phyloP scores from a whole-genome alignment of 1,140 invertebrate species.

The Littorina saxatilis region DNA sequence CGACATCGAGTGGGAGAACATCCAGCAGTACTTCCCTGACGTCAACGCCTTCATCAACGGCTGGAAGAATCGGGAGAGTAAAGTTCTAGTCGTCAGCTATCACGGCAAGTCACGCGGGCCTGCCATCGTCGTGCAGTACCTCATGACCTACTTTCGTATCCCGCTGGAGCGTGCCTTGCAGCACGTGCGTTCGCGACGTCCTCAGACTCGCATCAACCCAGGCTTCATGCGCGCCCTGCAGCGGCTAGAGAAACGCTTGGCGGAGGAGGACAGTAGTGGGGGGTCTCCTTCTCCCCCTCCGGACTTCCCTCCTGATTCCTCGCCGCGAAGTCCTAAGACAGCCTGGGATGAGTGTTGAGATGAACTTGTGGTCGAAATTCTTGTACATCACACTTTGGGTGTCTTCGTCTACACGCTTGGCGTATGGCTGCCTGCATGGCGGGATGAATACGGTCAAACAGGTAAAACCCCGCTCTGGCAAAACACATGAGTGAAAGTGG shows the following conservation, averaged over 20 bases:
- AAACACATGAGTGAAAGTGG: too few relatives aligned
- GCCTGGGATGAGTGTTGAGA: constrained; percentile 21
- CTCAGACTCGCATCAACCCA: constrained; percentile 60
- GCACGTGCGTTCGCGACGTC: constrained; percentile 60
- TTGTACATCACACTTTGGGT: background rate
- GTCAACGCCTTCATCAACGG: constrained; percentile 71
- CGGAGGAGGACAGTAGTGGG: background rate
- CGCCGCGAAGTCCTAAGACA: background rate
- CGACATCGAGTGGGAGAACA: constrained; percentile 63
- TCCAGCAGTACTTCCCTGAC: constrained; percentile 68
- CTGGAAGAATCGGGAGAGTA: constrained; percentile 53
- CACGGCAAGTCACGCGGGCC: constrained; percentile 67
- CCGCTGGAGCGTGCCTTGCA: constrained; percentile 59
- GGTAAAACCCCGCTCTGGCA: too few relatives aligned
- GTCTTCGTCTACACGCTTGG: background rate
- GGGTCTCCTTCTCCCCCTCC: background rate
- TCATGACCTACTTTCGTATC: constrained; percentile 65
- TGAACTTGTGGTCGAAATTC: background rate
- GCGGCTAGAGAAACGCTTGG: constrained; percentile 50
- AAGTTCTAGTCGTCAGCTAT: constrained; percentile 67
- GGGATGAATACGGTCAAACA: too few relatives aligned
- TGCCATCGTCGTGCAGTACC: constrained; percentile 67
- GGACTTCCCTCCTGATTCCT: background rate
- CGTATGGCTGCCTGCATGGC: too few relatives aligned
- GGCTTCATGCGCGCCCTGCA: constrained; percentile 58